A percentile compares a stretch with the other conserved stretches of the same genome.
phyloP scores from a whole-genome alignment of 2,113 vertebrate species.

The Brachionichthys hirsutus region DNA sequence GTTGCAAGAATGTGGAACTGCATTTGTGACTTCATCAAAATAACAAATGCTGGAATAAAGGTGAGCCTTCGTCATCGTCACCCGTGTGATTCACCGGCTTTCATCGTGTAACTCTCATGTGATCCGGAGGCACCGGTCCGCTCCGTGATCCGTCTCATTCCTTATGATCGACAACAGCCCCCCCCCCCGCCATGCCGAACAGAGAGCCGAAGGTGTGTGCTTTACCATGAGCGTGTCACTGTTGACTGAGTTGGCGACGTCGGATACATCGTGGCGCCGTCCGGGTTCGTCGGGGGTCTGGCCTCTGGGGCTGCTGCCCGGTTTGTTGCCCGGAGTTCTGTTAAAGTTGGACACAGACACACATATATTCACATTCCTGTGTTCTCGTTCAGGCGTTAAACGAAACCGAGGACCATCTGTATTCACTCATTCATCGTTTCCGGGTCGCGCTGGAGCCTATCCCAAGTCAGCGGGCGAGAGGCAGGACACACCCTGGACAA shows the following conservation, averaged over 20 bases:
- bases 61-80: background rate
- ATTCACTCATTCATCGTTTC: too few relatives aligned
- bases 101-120: constrained; percentile 20
- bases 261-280: constrained; percentile 87
- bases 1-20: background rate
- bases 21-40: background rate
- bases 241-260: constrained; percentile 97
- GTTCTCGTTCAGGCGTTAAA: background rate
- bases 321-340: constrained; percentile 87
- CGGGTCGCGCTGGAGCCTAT: too few relatives aligned
- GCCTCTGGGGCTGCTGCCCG: constrained; percentile 83
- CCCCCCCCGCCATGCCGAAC: constrained; percentile 8
- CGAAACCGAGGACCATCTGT: too few relatives aligned
- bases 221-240: constrained; percentile 98
- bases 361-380: constrained; percentile 13
- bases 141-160: constrained; percentile 36
- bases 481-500: too few relatives aligned
- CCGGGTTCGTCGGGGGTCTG: constrained; percentile 83
- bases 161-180: constrained; percentile 46
- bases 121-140: constrained; percentile 20
- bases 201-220: constrained; percentile 6
- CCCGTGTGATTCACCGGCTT: too few relatives aligned
- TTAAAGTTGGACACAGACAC: constrained; percentile 39
- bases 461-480: too few relatives aligned
- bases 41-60: background rate